Evolutionary conservation across 2,113 vertebrate species (phyloP).

Genomic region (Anseranas semipalmata): DNA sequence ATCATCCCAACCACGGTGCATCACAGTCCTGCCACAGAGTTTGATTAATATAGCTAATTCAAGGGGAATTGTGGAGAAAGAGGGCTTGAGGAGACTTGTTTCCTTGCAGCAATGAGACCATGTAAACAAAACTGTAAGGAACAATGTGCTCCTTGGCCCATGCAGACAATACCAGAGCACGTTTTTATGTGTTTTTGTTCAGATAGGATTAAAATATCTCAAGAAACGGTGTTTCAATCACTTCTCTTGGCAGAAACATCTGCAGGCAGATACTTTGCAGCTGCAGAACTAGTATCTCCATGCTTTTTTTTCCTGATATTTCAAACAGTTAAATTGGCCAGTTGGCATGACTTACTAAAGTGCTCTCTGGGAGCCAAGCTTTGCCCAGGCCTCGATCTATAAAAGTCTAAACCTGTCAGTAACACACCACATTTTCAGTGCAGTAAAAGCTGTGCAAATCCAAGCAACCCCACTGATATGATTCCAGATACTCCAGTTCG

Average conservation of each 20-base stretch:
- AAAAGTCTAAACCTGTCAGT: slow-evolving; percentile 26
- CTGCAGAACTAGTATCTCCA: slow-evolving; percentile 35
- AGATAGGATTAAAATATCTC: slow-evolving; percentile 63
- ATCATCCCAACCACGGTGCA: neutral
- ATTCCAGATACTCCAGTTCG: neutral
- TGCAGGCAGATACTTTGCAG: slow-evolving; percentile 13
- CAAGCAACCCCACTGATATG: neutral
- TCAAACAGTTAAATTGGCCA: slow-evolving; percentile 12
- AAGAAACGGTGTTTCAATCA: neutral
- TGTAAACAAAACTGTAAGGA: slow-evolving; percentile 53
- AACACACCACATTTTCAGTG: neutral
- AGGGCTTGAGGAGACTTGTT: slow-evolving; percentile 54
- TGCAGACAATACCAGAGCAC: slow-evolving; percentile 28
- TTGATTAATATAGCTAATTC: slow-evolving; percentile 1
- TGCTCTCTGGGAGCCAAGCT: neutral
- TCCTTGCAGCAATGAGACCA: neutral
- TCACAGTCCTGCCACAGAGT: neutral
- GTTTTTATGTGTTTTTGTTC: slow-evolving; percentile 52
- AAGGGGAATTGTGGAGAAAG: neutral
- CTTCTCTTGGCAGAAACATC: slow-evolving; percentile 42
- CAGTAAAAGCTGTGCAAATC: neutral
- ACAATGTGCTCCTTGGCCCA: slow-evolving; percentile 52
- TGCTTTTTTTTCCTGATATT: neutral
- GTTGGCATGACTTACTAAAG: slow-evolving; percentile 6
- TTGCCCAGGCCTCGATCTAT: slow-evolving; percentile 11